Evolutionary conservation across 2,888 invertebrate genomes (phyloP).

Genomic region (Eupithecia dodoneata): DNA sequence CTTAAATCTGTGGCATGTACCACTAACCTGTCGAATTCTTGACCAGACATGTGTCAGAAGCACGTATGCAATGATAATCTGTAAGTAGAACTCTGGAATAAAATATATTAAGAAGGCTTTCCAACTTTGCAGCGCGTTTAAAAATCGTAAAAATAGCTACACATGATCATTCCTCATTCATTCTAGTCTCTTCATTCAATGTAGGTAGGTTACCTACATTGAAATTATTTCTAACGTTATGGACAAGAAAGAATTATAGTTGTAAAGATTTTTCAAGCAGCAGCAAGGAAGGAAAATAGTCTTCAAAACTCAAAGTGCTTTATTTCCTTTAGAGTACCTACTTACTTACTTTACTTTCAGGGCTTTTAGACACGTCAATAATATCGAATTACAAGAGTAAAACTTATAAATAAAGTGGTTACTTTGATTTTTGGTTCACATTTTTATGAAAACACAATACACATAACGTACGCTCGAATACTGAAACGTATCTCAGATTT

Average conservation of each 20-base stretch:
- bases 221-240: background rate
- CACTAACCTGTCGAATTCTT: background rate
- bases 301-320: background rate
- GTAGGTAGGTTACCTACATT: background rate
- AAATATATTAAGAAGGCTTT: background rate
- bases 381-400: background rate
- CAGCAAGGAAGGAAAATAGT: background rate
- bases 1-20: background rate
- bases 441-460: background rate
- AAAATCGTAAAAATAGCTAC: background rate
- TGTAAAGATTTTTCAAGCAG: background rate
- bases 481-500: too few species aligned
- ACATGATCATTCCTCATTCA: too few species aligned
- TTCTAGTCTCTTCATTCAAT: too few species aligned
- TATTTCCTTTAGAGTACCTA: background rate
- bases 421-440: background rate
- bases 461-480: background rate
- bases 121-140: background rate
- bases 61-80: background rate
- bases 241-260: background rate
- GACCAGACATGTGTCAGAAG: background rate
- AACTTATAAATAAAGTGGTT: background rate
- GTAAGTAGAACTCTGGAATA: constrained; percentile 4
- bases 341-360: background rate
- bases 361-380: background rate